phyloP scores from a whole-genome alignment of 2,113 vertebrate genomes.

The Notarius lentiginosus region DNA sequence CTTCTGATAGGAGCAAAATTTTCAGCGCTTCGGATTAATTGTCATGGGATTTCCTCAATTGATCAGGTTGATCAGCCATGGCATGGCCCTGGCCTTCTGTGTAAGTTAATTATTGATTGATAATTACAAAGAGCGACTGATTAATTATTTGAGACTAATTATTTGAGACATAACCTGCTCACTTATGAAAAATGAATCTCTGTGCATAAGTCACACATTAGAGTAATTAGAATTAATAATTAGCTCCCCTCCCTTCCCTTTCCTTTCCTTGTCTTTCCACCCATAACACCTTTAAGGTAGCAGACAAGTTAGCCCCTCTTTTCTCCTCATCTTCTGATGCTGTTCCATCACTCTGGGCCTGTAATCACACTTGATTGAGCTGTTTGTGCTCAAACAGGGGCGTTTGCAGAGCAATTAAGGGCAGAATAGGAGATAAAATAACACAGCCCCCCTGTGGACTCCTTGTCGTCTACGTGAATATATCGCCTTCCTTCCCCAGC shows the following conservation, averaged over 20 bases:
- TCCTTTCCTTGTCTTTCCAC: not conserved
- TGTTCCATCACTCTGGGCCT: slow-evolving; percentile 27
- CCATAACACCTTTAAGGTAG: slow-evolving; percentile 27
- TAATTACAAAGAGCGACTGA: slow-evolving; percentile 7
- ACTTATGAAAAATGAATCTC: not conserved
- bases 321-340: slow-evolving; percentile 20
- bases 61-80: slow-evolving; percentile 27
- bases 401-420: slow-evolving; percentile 49
- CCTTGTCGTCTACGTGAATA: slow-evolving; percentile 19
- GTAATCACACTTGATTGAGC: slow-evolving; percentile 51
- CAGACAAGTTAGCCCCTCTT: slow-evolving; percentile 20
- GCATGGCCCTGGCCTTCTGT: slow-evolving; percentile 22
- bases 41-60: slow-evolving; percentile 32
- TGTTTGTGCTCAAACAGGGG: slow-evolving; percentile 48
- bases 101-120: slow-evolving; percentile 39
- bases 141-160: slow-evolving; percentile 6
- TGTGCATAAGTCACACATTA: not conserved
- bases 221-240: not conserved
- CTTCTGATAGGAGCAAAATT: slow-evolving; percentile 14
- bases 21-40: not conserved
- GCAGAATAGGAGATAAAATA: slow-evolving; percentile 39
- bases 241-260: not conserved
- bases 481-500: slow-evolving; percentile 13
- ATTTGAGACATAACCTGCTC: not conserved
- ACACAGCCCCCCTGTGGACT: slow-evolving; percentile 1